Evolutionary conservation across 2,797 vertebrate species (phyloP).

Genomic region (Poecile montanus): DNA sequence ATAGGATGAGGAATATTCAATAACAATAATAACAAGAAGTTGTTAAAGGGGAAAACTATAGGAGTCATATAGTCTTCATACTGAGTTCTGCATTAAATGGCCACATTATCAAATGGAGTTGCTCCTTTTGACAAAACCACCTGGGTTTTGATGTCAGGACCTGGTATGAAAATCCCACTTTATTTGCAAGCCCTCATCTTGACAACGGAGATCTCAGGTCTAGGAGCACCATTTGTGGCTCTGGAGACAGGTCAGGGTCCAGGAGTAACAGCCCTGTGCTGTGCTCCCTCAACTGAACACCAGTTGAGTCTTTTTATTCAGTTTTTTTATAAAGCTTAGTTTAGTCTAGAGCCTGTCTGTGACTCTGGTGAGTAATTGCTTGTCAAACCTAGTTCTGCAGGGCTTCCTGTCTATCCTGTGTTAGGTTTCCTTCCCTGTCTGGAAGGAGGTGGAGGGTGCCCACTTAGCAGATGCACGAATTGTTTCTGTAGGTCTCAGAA

Average conservation of each 20-base stretch:
- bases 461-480: rapidly evolving
- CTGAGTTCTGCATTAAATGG: background rate
- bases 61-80: background rate
- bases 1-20: background rate
- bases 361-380: background rate
- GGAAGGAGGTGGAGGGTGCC: background rate
- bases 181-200: background rate
- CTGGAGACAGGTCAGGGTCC: background rate
- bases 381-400: background rate
- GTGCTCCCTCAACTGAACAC: rapidly evolving
- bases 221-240: background rate
- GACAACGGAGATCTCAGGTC: background rate
- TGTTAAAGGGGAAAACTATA: background rate
- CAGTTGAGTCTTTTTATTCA: background rate
- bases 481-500: background rate
- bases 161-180: background rate
- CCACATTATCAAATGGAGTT: background rate
- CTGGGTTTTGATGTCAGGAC: background rate
- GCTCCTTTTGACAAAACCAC: background rate
- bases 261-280: background rate
- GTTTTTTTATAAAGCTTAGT: background rate
- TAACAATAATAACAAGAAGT: background rate
- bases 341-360: background rate
- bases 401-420: background rate
- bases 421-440: background rate